A percentile compares a stretch with the other conserved stretches of the same genome.
phyloP scores from a whole-genome alignment of 2,113 vertebrate species.

The Progne subis region DNA sequence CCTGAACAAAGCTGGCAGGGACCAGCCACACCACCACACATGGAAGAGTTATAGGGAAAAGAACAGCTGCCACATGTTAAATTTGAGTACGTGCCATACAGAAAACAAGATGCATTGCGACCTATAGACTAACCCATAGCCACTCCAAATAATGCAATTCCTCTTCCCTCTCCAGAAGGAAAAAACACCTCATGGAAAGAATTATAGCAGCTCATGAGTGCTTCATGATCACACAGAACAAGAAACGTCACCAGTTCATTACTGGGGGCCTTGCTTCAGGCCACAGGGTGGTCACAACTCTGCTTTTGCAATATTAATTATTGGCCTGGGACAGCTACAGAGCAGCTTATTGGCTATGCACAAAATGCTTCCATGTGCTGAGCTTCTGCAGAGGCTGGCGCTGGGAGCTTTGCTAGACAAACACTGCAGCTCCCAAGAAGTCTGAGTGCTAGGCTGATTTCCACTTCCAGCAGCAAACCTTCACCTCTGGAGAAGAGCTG shows the following conservation, averaged over 20 bases:
- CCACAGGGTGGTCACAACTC: neutral
- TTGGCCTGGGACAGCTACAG: neutral
- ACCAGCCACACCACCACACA: neutral
- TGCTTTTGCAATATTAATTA: neutral
- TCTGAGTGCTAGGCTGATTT: neutral
- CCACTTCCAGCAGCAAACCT: neutral
- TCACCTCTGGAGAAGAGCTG: neutral
- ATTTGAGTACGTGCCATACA: neutral
- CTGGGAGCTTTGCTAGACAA: neutral
- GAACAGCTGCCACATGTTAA: neutral
- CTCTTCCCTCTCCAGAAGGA: neutral
- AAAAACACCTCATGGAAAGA: neutral
- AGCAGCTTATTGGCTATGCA: neutral
- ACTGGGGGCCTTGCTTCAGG: neutral
- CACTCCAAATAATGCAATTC: neutral
- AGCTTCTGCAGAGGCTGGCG: neutral
- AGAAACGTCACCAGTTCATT: neutral
- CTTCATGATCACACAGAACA: neutral
- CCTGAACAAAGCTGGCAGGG: neutral
- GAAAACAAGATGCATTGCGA: neutral
- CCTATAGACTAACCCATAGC: neutral
- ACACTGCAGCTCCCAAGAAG: neutral
- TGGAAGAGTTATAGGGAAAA: neutral
- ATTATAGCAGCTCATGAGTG: neutral
- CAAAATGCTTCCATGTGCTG: conserved; percentile 23